Percentiles rank a stretch among this genome's conserved stretches.
These are phyloP conservation scores for Coryphaenoides rupestris DNA, from an alignment of 2,113 vertebrate species.

Conservation along the genomic window DNA sequence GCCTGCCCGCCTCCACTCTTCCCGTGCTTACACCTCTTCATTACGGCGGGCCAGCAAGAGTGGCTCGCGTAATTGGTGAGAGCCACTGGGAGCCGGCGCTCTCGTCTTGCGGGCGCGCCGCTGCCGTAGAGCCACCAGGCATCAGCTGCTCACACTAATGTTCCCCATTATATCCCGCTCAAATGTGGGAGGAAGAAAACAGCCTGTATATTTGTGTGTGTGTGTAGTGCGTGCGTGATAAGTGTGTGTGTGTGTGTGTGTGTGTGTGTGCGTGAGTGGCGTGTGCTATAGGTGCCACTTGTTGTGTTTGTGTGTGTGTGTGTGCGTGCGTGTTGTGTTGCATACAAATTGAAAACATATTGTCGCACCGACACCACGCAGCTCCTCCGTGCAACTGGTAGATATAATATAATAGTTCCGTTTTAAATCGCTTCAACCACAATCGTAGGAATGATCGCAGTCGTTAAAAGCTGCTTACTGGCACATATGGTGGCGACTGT, in stretches of 20 bases:
- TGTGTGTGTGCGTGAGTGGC: no score
- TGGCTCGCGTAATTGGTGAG: conserved; percentile 61
- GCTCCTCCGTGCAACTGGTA: no score
- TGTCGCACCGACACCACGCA: no score
- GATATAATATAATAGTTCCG: no score
- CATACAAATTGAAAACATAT: no score
- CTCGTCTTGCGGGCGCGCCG: conserved; percentile 43
- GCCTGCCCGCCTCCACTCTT: conserved; percentile 35
- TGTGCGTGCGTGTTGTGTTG: no score
- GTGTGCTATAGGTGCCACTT: no score
- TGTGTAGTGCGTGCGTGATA: not conserved
- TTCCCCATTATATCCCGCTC: conserved; percentile 62
- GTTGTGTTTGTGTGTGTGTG: no score
- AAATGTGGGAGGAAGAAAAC: conserved; percentile 50
- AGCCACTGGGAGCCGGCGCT: conserved; percentile 67
- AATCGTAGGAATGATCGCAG: no score
- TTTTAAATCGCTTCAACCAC: no score
- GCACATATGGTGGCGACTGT: no score
- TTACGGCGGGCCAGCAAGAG: conserved; percentile 45
- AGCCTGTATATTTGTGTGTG: conserved; percentile 27
- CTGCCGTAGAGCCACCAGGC: conserved; percentile 46
- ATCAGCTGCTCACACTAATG: conserved; percentile 66
- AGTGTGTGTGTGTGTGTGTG: conserved; percentile 8
- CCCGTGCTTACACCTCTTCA: conserved; percentile 51
- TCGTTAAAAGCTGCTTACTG: no score